Percentiles rank a stretch among this genome's conserved stretches.
Conservation (phyloP, 2,888 invertebrate genomes). For the Cheilosia grossa region DNA sequence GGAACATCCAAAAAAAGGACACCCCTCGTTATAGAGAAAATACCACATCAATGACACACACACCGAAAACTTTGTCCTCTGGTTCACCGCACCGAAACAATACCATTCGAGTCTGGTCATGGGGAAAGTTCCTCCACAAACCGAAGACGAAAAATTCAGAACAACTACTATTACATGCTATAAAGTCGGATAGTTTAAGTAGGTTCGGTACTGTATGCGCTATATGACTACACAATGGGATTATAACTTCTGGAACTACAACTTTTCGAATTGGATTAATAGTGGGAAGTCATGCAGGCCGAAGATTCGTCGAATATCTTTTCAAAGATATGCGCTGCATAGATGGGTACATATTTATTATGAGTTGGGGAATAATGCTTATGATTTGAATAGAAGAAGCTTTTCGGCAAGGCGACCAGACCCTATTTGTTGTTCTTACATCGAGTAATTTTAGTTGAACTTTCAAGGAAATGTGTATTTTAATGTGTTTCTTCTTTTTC, state of each 20-base stretch:
- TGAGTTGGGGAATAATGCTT: slow-evolving; percentile 1
- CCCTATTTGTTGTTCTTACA: too few relatives aligned
- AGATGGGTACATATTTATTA: background rate
- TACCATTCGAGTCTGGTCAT: slow-evolving; percentile 7
- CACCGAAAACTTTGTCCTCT: slow-evolving; percentile 11
- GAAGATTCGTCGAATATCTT: slow-evolving; percentile 10
- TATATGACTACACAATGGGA: background rate
- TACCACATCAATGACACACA: slow-evolving; percentile 6
- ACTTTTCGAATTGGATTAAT: slow-evolving; percentile 59
- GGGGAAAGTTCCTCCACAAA: slow-evolving; percentile 17
- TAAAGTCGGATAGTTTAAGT: slow-evolving; percentile 34
- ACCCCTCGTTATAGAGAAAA: background rate
- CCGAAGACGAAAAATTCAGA: background rate
- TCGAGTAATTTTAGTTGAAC: too few relatives aligned
- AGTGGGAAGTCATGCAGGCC: slow-evolving; percentile 11
- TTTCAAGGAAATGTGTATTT: background rate
- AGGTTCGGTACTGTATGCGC: background rate
- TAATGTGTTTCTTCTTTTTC: background rate
- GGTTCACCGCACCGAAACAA: slow-evolving; percentile 40
- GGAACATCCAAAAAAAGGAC: too few relatives aligned
- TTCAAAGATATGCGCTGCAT: slow-evolving; percentile 10
- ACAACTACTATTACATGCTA: slow-evolving; percentile 21
- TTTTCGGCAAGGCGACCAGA: background rate
- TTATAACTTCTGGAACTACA: slow-evolving; percentile 15
- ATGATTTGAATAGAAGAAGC: slow-evolving; percentile 21